Percentiles rank a stretch among this genome's conserved stretches.
These are phyloP conservation scores for Eupristina koningsbergeri DNA, from an alignment of 1,140 invertebrate genomes.

Conservation along the genomic window DNA sequence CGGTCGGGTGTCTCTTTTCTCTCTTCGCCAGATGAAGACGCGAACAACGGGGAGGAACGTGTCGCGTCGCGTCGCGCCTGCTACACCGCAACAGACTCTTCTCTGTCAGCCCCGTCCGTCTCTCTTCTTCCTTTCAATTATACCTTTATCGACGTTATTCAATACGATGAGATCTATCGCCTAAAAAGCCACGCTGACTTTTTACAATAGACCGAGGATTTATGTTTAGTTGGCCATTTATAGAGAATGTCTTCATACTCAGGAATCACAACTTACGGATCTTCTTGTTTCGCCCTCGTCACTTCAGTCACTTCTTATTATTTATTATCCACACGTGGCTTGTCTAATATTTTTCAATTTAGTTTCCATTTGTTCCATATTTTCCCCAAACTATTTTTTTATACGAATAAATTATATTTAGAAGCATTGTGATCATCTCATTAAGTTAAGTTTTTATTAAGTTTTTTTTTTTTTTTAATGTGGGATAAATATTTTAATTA, in stretches of 20 bases:
- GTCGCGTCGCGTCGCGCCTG: slow-evolving; percentile 21
- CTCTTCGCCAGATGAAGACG: slow-evolving; percentile 5
- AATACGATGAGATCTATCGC: slow-evolving; percentile 11
- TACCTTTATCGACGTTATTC: slow-evolving; percentile 33
- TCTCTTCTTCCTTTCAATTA: background rate
- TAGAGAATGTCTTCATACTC: background rate
- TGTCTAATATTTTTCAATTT: no score
- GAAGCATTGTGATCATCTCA: no score
- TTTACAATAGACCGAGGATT: slow-evolving; percentile 25
- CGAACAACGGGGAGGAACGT: slow-evolving; percentile 18
- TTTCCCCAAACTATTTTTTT: no score
- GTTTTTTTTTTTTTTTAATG: no score
- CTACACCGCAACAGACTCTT: no score
- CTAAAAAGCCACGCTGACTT: slow-evolving; percentile 21
- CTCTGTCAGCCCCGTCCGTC: background rate
- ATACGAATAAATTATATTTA: no score
- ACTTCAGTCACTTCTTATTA: background rate
- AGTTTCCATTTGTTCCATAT: no score
- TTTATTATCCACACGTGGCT: no score
- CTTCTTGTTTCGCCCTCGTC: background rate
- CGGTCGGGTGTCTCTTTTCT: background rate
- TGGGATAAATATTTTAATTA: no score
- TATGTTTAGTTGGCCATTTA: background rate
- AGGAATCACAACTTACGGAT: background rate
- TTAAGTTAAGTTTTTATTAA: no score